Conservation (phyloP, 2,113 vertebrate species). For the Polyodon spathula region DNA sequence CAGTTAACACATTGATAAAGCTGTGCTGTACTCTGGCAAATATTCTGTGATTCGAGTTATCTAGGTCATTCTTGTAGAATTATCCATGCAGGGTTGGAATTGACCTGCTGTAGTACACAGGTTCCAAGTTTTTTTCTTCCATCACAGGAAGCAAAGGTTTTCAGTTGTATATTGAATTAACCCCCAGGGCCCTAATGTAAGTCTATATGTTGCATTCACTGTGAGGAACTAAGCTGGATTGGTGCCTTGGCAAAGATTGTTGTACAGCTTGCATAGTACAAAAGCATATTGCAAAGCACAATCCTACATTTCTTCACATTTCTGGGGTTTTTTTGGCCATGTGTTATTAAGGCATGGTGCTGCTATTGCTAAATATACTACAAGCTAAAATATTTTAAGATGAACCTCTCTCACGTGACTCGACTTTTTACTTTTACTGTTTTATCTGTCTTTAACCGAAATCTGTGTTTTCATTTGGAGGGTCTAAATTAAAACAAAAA, state of each 20-base stretch:
- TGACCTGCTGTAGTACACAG: not conserved
- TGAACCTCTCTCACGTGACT: constrained; percentile 20
- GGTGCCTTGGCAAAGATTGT: constrained; percentile 2
- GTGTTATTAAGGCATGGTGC: constrained; percentile 14
- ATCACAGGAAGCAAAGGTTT: not conserved
- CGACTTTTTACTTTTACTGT: constrained; percentile 15
- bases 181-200: not conserved
- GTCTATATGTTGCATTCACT: constrained; percentile 11
- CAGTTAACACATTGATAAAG: no score
- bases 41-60: not conserved
- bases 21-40: no score
- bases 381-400: constrained; percentile 18
- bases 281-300: no score
- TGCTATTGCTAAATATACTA: constrained; percentile 12
- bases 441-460: constrained; percentile 2
- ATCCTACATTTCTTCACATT: constrained; percentile 15
- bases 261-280: constrained; percentile 7
- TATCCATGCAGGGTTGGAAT: not conserved
- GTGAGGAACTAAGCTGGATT: not conserved
- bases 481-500: no score
- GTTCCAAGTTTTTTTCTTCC: not conserved
- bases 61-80: not conserved
- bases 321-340: constrained; percentile 14
- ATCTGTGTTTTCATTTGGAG: no score
- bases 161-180: not conserved